Base-by-base conservation (phyloP, 1,140 invertebrate genomes). In the Aphaenogaster rudis region DNA sequence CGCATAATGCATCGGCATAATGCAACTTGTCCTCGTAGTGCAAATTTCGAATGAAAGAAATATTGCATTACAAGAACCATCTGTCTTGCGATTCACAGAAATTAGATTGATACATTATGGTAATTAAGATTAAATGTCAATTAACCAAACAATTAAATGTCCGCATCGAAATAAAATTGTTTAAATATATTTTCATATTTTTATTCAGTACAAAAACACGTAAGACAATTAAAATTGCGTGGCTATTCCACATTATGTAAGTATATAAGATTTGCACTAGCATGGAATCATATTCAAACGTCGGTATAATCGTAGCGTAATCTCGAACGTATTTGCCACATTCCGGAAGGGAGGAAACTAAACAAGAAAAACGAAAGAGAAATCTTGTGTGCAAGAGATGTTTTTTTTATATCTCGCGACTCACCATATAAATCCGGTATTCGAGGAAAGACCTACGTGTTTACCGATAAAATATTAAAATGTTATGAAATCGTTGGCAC, bases 391-490 rank as follows among this genome's bases (percentile, higher is more conserved):
- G 48, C 79, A 42, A 17, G 7, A 69, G 50, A 0, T 42, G n/a
- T 33, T 36, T 33, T 42, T 48, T 33, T 42, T 48, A n/a, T 79
- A n/a, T 81, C 13, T 74, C 64, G 7, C 33, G 33, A 69, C 78
- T 81, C 36, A 81, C 80, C 80, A 61, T n/a, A 39, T 39, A 36
- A 45, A 76, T 84, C 69, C 54, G 11, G 5, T 28, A 36, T 74
- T 3, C 11, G 52, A 63, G 54, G 57, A 21, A 76, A 84, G 80
- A 84, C 80, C 80, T 84, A 61, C 7, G 9, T 48, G 1, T 74
- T 59, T 36, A 17, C 3, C 42, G 13, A 74, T 74, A 59, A 59
- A 82, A 82, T 59, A 50, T 48, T 61, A 61, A 82, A 57, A 74
- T 54, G 57, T 82, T 36, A 36, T 57, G 39, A 45, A 72, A 57